Evolutionary conservation across 2,888 invertebrate species (phyloP).

Genomic region (Archips xylosteana): DNA sequence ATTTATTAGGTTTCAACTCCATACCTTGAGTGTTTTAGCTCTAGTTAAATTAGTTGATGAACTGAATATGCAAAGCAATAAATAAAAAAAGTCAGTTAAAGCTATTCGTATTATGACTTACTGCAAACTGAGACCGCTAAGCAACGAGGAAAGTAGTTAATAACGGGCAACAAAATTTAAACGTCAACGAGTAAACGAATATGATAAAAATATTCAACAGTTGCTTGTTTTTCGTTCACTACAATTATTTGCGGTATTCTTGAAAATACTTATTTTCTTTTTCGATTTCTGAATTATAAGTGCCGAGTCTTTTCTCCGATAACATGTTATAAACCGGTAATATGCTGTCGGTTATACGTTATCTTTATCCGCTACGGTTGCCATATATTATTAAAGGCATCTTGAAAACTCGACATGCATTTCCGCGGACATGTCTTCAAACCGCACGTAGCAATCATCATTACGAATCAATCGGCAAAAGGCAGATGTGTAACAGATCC

Average conservation of each 20-base stretch:
- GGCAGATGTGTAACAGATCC: constrained; percentile 80
- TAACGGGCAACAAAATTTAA: constrained; percentile 12
- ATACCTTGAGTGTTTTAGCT: too few species aligned
- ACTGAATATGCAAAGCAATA: background rate
- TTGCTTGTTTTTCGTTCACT: background rate
- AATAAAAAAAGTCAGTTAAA: background rate
- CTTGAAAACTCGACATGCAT: constrained; percentile 65
- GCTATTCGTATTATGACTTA: background rate
- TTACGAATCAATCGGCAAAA: constrained; percentile 66
- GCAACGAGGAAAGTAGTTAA: background rate
- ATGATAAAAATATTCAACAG: constrained; percentile 1
- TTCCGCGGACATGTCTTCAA: constrained; percentile 68
- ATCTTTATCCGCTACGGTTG: constrained; percentile 64
- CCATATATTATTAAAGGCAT: constrained; percentile 73
- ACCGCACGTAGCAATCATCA: constrained; percentile 72
- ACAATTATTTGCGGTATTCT: constrained; percentile 46
- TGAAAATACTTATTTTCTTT: constrained; percentile 51
- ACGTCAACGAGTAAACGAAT: constrained; percentile 14
- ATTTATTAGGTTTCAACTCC: too few species aligned
- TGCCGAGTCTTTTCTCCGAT: constrained; percentile 27
- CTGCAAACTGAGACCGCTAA: background rate
- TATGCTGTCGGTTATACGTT: constrained; percentile 70
- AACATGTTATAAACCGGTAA: constrained; percentile 62
- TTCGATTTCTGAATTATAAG: constrained; percentile 43
- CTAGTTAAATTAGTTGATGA: background rate